These are phyloP conservation scores for Mesitornis unicolor DNA, from an alignment of 2,113 vertebrate species.

Conservation along the genomic window DNA sequence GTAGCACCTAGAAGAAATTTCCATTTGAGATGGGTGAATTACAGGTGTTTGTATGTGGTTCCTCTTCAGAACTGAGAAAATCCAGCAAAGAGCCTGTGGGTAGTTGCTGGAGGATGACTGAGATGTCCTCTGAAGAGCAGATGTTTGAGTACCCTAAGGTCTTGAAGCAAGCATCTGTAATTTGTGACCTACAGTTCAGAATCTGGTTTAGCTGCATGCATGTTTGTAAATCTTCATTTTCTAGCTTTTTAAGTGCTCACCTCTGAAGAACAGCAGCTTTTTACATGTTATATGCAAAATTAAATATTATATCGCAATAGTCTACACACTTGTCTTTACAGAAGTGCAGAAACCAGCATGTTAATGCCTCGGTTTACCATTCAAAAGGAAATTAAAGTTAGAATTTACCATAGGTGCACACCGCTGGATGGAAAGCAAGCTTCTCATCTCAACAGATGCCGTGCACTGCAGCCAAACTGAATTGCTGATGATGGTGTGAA, in stretches of 20 bases:
- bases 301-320: not conserved
- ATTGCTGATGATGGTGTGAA: not conserved
- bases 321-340: not conserved
- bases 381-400: not conserved
- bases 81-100: not conserved
- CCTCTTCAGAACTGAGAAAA: not conserved
- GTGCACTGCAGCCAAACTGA: not conserved
- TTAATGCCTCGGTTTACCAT: not conserved
- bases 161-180: not conserved
- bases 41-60: not conserved
- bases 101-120: not conserved
- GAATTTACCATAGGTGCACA: not conserved
- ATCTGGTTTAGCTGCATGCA: not conserved
- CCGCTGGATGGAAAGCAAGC: not conserved
- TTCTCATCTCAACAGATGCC: not conserved
- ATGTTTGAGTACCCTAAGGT: not conserved
- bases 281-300: not conserved
- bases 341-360: not conserved
- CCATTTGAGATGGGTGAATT: not conserved
- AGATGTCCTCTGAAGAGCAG: not conserved
- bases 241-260: not conserved
- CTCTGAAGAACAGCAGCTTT: not conserved
- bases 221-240: not conserved
- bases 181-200: not conserved
- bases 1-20: not conserved